Percentiles rank a stretch among this genome's conserved stretches.
Evolutionary conservation across 1,140 invertebrate species (phyloP).

Genomic region (Brachionus calyciflorus): DNA sequence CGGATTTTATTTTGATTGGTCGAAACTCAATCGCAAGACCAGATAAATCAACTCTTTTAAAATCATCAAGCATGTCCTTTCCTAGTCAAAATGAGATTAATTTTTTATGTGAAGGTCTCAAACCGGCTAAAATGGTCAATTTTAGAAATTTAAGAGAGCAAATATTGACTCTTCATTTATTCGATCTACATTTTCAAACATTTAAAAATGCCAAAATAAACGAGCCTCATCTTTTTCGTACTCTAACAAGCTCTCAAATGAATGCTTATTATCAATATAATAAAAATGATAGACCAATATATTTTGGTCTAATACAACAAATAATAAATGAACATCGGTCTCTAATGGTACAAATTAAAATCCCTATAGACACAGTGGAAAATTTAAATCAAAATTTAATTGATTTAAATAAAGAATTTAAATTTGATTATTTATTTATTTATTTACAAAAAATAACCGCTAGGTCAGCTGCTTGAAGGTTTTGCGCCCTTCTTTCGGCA

Average conservation of each 20-base stretch:
- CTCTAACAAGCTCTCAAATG: background rate
- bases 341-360: too few species aligned
- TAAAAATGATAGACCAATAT: background rate
- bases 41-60: background rate
- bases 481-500: too few species aligned
- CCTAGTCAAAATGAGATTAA: background rate
- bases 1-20: conserved; percentile 11
- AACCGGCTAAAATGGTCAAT: background rate
- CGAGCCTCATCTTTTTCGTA: background rate
- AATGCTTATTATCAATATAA: conserved; percentile 40
- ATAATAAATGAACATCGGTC: too few species aligned
- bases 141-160: conserved; percentile 18
- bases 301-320: too few species aligned
- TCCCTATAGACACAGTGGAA: too few species aligned
- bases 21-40: background rate
- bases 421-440: too few species aligned
- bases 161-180: too few species aligned
- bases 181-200: background rate
- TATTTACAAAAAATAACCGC: too few species aligned
- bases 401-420: background rate
- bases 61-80: conserved; percentile 21
- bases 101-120: background rate
- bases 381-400: background rate
- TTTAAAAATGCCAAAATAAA: background rate
- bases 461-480: too few species aligned